Base-by-base conservation (phyloP, 2,797 vertebrate genomes). In the Anomalospiza imberbis region DNA sequence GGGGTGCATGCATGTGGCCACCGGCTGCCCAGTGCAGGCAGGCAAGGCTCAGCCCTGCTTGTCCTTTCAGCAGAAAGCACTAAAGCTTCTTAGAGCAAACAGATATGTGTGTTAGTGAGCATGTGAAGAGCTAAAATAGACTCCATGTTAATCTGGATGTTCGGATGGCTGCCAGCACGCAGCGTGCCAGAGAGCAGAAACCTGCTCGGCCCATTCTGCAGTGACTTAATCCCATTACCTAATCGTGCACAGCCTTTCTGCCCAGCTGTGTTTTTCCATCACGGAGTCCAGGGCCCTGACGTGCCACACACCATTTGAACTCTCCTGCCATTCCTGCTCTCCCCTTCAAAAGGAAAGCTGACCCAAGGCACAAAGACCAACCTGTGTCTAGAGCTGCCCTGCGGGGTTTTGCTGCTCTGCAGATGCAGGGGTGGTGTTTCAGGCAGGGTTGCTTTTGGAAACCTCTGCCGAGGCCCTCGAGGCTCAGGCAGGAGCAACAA, bases 151-250 rank as follows among this genome's bases (percentile, higher is more conserved):
- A 91, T 95, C 88, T 29, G 31, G 66, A 25, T 65, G 89, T 75
- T 91, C 6, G 44, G 91, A 78, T 1, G 12, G 61, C 88, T 96
- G 96, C 95, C 89, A 96, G 51, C 31, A 1, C 44, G 70, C 91
- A 81, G 87, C 82, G 4, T 65, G 74, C 8, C 34, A 81, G 91
- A 77, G 89, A 83, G 76, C 88, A 88, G 68, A 65, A 57, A 94
- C 95, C 95, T 96, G 95, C 63, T 89, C 91, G 15, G 51, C 91
- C 88, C 76, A 92, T 62, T 80, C 91, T 75, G 88, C 89, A 57
- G 67, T 97, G 96, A 96, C 95, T 96, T 86, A 94, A 95, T 94
- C 94, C 93, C 95, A 94, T 96, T 96, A 96, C 94, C 94, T 97
- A 93, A 96, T 86, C 74, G 3, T 19, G 19, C 4, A 1, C 87